A percentile compares a stretch with the other conserved stretches of the same genome.
Conservation (phyloP, 2,888 invertebrate species). For the Acanthacorydalis orientalis region DNA sequence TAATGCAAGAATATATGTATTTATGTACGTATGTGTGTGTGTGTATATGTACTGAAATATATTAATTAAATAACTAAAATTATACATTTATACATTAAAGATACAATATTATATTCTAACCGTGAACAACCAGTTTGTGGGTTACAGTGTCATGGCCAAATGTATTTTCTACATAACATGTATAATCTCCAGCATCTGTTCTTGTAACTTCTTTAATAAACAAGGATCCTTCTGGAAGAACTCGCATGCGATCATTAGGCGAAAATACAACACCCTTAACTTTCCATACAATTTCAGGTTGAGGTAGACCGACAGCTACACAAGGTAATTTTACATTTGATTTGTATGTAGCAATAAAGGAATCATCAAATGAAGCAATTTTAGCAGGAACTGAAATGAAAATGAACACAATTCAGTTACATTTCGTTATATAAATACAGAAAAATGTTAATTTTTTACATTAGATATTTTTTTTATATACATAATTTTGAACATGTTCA, state of each 20-base stretch:
- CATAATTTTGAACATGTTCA: no score
- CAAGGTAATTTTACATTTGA: conserved; percentile 86
- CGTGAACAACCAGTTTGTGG: conserved; percentile 74
- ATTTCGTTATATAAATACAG: no score
- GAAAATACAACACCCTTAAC: conserved; percentile 65
- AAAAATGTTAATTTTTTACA: no score
- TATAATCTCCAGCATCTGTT: conserved; percentile 85
- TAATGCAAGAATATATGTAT: no score
- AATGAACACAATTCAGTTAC: no score
- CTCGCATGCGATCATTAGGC: conserved; percentile 64
- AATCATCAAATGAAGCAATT: conserved; percentile 87
- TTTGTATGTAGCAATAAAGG: conserved; percentile 82
- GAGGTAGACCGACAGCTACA: conserved; percentile 79
- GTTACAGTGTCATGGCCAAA: conserved; percentile 87
- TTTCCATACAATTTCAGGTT: conserved; percentile 81
- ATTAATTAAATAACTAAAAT: no score
- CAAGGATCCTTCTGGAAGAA: conserved; percentile 81
- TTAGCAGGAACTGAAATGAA: conserved; percentile 65
- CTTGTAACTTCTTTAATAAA: conserved; percentile 77
- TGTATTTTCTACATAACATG: conserved; percentile 82
- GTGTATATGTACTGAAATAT: no score
- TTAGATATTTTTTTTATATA: no score
- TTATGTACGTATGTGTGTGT: no score
- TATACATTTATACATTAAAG: neutral
- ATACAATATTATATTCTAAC: conserved; percentile 23